These are phyloP conservation scores for Melanerpes formicivorus DNA, from an alignment of 2,113 vertebrate species.

Conservation along the genomic window DNA sequence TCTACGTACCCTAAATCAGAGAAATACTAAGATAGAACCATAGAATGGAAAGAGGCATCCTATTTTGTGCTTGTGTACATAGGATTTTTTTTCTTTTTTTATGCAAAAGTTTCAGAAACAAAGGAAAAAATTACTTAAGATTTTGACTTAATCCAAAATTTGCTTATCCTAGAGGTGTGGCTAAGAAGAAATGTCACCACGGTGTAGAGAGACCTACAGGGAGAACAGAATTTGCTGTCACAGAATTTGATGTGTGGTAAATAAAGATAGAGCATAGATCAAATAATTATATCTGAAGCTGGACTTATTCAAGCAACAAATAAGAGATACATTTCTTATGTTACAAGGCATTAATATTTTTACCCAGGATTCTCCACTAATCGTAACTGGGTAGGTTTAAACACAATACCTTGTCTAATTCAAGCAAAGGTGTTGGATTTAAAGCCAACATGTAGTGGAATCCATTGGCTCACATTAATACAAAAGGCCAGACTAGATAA, in stretches of 20 bases:
- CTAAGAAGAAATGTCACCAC: fast-evolving
- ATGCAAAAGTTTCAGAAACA: neutral
- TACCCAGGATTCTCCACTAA: neutral
- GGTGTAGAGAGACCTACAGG: neutral
- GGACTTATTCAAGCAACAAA: neutral
- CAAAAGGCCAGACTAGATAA: neutral
- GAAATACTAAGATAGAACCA: neutral
- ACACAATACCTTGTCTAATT: neutral
- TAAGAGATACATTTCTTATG: neutral
- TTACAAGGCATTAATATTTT: neutral
- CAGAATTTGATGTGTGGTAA: neutral
- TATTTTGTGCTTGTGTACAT: neutral
- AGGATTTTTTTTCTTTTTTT: neutral
- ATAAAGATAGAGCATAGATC: neutral
- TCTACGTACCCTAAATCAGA: neutral
- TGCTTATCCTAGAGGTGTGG: neutral
- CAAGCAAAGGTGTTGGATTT: neutral
- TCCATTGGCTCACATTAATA: neutral
- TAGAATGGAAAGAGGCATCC: too few relatives aligned
- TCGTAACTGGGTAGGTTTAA: neutral
- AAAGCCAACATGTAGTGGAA: neutral
- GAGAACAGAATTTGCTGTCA: neutral
- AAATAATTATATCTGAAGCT: neutral
- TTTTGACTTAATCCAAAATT: neutral
- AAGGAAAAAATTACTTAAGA: too few relatives aligned